A percentile compares a stretch with the other conserved stretches of the same genome.
These are phyloP conservation scores for Hippocampus guttulatus DNA, from an alignment of 2,113 vertebrate species.

Conservation along the genomic window DNA sequence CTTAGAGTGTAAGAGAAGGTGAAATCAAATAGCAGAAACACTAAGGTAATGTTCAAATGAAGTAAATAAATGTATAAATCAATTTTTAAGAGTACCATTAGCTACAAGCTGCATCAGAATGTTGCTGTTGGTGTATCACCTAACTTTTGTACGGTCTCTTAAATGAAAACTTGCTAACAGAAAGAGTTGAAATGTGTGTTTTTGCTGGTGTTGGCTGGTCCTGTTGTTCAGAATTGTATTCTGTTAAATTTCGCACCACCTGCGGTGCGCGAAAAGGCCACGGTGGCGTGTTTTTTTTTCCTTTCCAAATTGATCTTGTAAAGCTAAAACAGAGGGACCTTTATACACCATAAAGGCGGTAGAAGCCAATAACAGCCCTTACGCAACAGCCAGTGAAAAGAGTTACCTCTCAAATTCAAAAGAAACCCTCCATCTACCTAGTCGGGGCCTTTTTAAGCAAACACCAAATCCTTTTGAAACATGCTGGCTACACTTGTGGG, in stretches of 20 bases:
- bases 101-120: slow-evolving; percentile 13
- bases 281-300: slow-evolving; percentile 1
- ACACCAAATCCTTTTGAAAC: slow-evolving; percentile 1
- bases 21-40: slow-evolving; percentile 51
- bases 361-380: slow-evolving; percentile 40
- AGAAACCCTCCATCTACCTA: slow-evolving; percentile 28
- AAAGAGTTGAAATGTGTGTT: background rate
- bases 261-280: slow-evolving; percentile 25
- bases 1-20: slow-evolving; percentile 63
- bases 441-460: slow-evolving; percentile 16
- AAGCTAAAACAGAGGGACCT: slow-evolving; percentile 2
- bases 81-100: slow-evolving; percentile 1
- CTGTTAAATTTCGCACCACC: slow-evolving; percentile 23
- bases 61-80: background rate
- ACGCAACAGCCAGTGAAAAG: slow-evolving; percentile 37
- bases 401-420: slow-evolving; percentile 24
- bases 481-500: slow-evolving; percentile 24
- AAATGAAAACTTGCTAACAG: slow-evolving; percentile 28
- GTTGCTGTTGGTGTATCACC: background rate
- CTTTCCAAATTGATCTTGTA: slow-evolving; percentile 35
- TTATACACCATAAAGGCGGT: slow-evolving; percentile 22
- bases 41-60: background rate
- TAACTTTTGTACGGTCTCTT: slow-evolving; percentile 35
- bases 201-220: background rate
- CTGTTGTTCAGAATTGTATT: slow-evolving; percentile 3